These are phyloP conservation scores for Malacosoma neustria DNA, from an alignment of 2,888 invertebrate genomes.

Conservation along the genomic window DNA sequence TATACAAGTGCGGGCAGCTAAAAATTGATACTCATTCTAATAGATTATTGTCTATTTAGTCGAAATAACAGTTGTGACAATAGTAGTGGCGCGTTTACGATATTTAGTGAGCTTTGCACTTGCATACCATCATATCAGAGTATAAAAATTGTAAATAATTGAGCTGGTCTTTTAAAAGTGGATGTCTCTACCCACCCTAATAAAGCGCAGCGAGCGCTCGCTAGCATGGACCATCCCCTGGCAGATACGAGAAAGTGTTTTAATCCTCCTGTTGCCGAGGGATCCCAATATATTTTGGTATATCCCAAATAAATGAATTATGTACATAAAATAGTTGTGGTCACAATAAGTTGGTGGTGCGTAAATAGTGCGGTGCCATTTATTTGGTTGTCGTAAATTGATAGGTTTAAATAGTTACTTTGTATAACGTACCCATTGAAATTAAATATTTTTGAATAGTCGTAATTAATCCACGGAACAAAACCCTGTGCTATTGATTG, in stretches of 20 bases:
- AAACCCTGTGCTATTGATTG: slow-evolving; percentile 3
- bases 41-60: slow-evolving; percentile 36
- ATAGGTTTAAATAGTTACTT: slow-evolving; percentile 57
- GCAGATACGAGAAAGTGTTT: neutral
- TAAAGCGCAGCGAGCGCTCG: neutral
- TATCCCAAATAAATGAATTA: neutral
- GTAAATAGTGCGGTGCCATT: slow-evolving; percentile 63
- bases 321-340: neutral
- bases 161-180: neutral
- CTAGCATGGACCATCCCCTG: neutral
- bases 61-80: slow-evolving; percentile 18
- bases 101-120: slow-evolving; percentile 75
- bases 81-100: slow-evolving; percentile 31
- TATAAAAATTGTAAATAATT: slow-evolving; percentile 48
- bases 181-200: neutral
- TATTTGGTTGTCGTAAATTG: slow-evolving; percentile 49
- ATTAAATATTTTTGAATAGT: slow-evolving; percentile 13
- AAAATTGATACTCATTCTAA: slow-evolving; percentile 32
- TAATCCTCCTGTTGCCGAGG: neutral
- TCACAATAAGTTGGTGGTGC: slow-evolving; percentile 34
- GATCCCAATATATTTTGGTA: neutral
- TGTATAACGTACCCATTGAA: slow-evolving; percentile 19
- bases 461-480: slow-evolving; percentile 9
- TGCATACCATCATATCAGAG: slow-evolving; percentile 66
- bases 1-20: slow-evolving; percentile 73